phyloP scores from a whole-genome alignment of 1,140 invertebrate genomes.

The Zaprionus africanus region DNA sequence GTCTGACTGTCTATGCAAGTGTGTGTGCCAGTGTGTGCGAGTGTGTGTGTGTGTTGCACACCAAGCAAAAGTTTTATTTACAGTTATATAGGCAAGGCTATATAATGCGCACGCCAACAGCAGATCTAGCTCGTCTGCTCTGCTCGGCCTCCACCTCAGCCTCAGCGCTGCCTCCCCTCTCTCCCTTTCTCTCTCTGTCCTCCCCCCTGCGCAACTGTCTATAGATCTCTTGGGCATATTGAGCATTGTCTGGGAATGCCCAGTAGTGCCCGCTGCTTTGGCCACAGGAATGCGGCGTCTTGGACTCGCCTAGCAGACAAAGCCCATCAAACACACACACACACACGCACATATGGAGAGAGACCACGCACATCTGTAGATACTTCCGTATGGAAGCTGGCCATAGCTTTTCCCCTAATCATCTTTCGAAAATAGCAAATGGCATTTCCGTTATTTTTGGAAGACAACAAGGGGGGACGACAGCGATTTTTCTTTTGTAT shows the following conservation, averaged over 20 bases:
- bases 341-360: constrained; percentile 18
- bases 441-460: constrained; percentile 75
- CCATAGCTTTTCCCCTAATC: constrained; percentile 51
- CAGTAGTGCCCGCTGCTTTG: constrained; percentile 51
- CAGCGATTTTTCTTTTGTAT: neutral
- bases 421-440: constrained; percentile 76
- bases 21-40: neutral
- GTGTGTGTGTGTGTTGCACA: constrained; percentile 9
- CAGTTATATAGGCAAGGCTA: constrained; percentile 61
- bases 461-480: constrained; percentile 29
- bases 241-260: constrained; percentile 76
- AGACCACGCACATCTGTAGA: constrained; percentile 38
- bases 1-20: constrained; percentile 2
- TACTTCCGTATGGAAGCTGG: constrained; percentile 57
- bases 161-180: neutral
- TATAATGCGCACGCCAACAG: constrained; percentile 26
- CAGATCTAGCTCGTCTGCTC: constrained; percentile 15
- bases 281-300: constrained; percentile 57
- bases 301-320: constrained; percentile 12
- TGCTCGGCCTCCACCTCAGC: neutral
- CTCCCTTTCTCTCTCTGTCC: neutral
- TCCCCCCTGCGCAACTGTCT: neutral
- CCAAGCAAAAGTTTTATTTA: constrained; percentile 68
- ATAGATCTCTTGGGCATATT: constrained; percentile 11
- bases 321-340: neutral